Conservation (phyloP, 1,140 invertebrate genomes). For the Luehdorfia chinensis region DNA sequence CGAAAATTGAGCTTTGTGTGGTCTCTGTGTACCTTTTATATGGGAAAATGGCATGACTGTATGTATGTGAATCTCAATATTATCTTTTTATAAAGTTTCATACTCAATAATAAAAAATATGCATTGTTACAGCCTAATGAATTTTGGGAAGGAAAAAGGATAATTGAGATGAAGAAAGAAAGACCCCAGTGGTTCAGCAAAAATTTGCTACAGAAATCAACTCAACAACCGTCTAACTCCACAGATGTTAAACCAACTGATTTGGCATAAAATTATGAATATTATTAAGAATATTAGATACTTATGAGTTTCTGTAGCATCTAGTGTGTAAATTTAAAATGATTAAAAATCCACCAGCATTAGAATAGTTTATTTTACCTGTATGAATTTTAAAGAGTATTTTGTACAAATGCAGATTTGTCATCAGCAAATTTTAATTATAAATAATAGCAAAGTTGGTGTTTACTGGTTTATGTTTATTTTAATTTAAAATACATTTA, state of each 20-base stretch:
- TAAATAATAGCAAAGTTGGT: too few species aligned
- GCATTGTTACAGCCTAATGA: conserved; percentile 64
- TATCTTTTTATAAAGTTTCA: too few species aligned
- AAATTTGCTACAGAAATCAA: conserved; percentile 88
- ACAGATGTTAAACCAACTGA: conserved; percentile 85
- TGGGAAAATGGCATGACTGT: too few species aligned
- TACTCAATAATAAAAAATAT: too few species aligned
- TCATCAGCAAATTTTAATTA: too few species aligned
- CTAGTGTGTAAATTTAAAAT: conserved; percentile 7
- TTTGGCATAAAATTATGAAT: conserved; percentile 79
- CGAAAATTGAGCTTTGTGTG: too few species aligned
- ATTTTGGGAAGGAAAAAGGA: conserved; percentile 67
- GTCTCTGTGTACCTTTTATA: too few species aligned
- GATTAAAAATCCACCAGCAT: background rate
- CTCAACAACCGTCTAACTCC: conserved; percentile 80
- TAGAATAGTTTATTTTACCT: conserved; percentile 1
- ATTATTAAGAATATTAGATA: background rate
- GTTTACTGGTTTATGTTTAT: too few species aligned
- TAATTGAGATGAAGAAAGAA: conserved; percentile 70
- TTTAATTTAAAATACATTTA: background rate
- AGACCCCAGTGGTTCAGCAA: conserved; percentile 75
- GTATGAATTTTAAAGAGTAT: too few species aligned
- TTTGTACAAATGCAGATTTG: too few species aligned
- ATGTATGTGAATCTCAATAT: too few species aligned
- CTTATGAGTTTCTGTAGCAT: too few species aligned